Conservation (phyloP, 2,113 vertebrate species). For the Engraulis encrasicolus region DNA sequence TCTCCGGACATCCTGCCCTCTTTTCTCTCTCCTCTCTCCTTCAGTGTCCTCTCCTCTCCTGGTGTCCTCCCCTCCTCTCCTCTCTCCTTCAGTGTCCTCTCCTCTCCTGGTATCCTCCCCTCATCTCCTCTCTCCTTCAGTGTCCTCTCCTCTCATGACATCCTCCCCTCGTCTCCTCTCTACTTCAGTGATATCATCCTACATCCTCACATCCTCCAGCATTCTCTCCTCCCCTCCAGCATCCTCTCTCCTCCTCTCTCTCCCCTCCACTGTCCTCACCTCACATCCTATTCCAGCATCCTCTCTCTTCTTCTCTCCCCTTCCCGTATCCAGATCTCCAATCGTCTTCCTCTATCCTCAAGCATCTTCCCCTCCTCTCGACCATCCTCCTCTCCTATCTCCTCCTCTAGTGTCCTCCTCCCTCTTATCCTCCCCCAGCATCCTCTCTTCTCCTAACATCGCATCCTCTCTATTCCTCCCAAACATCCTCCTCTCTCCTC, state of each 20-base stretch:
- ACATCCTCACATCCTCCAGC: too few relatives aligned
- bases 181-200: too few relatives aligned
- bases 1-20: neutral
- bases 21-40: neutral
- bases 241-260: neutral
- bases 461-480: neutral
- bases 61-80: neutral
- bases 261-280: neutral
- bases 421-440: neutral
- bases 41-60: too few relatives aligned
- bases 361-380: too few relatives aligned
- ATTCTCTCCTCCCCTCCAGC: neutral
- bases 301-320: too few relatives aligned
- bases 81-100: neutral
- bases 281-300: neutral
- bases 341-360: too few relatives aligned
- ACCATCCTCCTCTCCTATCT: neutral
- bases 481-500: neutral
- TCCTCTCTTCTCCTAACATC: neutral
- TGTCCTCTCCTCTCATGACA: too few relatives aligned
- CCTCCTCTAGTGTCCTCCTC: neutral
- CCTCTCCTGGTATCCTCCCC: neutral
- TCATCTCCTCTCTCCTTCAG: neutral
- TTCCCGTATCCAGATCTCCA: too few relatives aligned
- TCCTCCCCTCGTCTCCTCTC: neutral